Evolutionary conservation across 2,113 vertebrate genomes (phyloP).

Genomic region (Cyprinodon brontotheroides): DNA sequence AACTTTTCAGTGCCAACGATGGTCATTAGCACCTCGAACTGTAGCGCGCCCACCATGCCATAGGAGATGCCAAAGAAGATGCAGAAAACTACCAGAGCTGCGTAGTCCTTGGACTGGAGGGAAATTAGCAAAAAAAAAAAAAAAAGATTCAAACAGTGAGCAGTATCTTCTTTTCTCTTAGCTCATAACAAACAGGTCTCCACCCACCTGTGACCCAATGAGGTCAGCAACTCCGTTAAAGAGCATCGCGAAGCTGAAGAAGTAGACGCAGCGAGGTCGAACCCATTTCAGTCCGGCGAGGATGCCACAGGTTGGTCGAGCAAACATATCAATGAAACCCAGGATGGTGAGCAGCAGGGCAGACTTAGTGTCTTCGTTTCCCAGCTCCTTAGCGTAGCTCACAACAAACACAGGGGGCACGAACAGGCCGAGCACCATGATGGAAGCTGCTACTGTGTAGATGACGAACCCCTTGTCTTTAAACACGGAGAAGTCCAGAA

Average conservation of each 20-base stretch:
- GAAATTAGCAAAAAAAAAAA: neutral
- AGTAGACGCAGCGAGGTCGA: constrained; percentile 90
- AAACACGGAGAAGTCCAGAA: constrained; percentile 92
- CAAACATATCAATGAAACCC: constrained; percentile 94
- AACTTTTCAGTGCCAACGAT: constrained; percentile 93
- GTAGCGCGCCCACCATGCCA: constrained; percentile 96
- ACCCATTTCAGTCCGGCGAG: constrained; percentile 87
- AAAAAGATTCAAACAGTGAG: neutral
- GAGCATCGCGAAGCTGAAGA: constrained; percentile 94
- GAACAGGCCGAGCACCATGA: constrained; percentile 96
- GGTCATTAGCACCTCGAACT: constrained; percentile 98
- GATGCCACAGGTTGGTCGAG: constrained; percentile 88
- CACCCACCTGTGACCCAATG: constrained; percentile 80
- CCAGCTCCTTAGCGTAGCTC: constrained; percentile 92
- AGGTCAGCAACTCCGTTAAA: constrained; percentile 93
- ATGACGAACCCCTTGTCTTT: constrained; percentile 88
- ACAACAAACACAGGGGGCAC: constrained; percentile 95
- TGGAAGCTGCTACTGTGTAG: constrained; percentile 89
- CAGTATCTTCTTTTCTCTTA: neutral
- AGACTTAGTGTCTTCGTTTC: constrained; percentile 86
- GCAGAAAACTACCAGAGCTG: constrained; percentile 87
- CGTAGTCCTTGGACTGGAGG: constrained; percentile 77
- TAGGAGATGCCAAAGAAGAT: constrained; percentile 98
- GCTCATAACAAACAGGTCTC: neutral
- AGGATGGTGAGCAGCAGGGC: constrained; percentile 91